These are phyloP conservation scores for Platalea minor DNA, from an alignment of 2,797 vertebrate species.

Conservation along the genomic window DNA sequence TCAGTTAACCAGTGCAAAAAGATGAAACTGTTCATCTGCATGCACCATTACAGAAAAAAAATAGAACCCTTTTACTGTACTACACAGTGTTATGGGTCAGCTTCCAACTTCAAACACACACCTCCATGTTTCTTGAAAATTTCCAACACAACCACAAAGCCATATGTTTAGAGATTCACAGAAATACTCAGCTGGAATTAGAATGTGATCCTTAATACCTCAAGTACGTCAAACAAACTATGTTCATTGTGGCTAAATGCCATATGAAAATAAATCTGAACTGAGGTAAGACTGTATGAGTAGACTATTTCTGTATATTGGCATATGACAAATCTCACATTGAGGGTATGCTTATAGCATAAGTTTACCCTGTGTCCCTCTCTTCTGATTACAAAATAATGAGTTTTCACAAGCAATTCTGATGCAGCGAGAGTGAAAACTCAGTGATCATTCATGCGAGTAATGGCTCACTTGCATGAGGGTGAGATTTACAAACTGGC, in stretches of 20 bases:
- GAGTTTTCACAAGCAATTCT: constrained; percentile 7
- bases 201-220: not conserved
- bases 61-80: not conserved
- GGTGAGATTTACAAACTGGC: not conserved
- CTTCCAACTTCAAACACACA: constrained; percentile 41
- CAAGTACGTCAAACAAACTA: not conserved
- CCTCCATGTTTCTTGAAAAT: constrained; percentile 24
- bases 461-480: constrained; percentile 1
- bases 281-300: not conserved
- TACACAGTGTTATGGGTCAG: constrained; percentile 4
- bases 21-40: not conserved
- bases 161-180: constrained; percentile 37
- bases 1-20: not conserved
- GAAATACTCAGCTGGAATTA: constrained; percentile 4
- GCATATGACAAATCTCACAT: not conserved
- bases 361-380: not conserved
- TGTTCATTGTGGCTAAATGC: not conserved
- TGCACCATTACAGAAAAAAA: not conserved
- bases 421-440: not conserved
- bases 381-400: constrained; percentile 4
- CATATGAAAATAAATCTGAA: not conserved
- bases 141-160: not conserved
- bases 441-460: not conserved
- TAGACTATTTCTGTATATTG: not conserved
- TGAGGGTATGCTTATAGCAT: not conserved